These are phyloP conservation scores for Caenorhabditis imperialis DNA, from an alignment of 2,888 invertebrate species.

Conservation along the genomic window DNA sequence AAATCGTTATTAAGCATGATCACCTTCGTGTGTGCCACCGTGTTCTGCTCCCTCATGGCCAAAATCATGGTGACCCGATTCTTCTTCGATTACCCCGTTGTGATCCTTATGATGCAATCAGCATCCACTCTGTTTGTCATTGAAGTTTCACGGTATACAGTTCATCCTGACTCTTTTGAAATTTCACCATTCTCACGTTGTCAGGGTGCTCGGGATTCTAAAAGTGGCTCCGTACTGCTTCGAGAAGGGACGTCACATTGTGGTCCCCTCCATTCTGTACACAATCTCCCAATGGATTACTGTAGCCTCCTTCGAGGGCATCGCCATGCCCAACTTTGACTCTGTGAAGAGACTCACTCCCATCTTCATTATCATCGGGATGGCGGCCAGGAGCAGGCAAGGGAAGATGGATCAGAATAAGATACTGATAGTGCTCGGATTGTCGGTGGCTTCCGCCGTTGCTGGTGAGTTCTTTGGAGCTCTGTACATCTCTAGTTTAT, in stretches of 20 bases:
- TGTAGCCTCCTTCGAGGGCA: conserved; percentile 80
- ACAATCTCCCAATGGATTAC: conserved; percentile 80
- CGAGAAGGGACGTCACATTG: conserved; percentile 79
- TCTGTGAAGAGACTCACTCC: conserved; percentile 79
- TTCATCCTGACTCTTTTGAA: too few relatives aligned
- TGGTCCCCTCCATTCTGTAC: conserved; percentile 80
- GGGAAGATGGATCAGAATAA: conserved; percentile 43
- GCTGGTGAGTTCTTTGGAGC: conserved; percentile 46
- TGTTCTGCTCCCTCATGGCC: conserved; percentile 58
- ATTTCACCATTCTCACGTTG: too few relatives aligned
- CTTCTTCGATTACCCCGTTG: conserved; percentile 81
- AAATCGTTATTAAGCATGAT: conserved; percentile 49
- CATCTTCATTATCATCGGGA: conserved; percentile 47
- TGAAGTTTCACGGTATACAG: conserved; percentile 77
- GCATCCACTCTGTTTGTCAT: conserved; percentile 79
- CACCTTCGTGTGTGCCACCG: conserved; percentile 42
- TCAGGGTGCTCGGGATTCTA: conserved; percentile 73
- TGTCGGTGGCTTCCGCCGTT: conserved; percentile 64
- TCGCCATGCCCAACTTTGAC: conserved; percentile 82
- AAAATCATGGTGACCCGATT: conserved; percentile 66
- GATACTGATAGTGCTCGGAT: conserved; percentile 44
- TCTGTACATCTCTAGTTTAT: too few relatives aligned
- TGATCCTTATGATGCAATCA: conserved; percentile 81
- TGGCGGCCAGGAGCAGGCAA: conserved; percentile 45
- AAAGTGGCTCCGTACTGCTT: conserved; percentile 79